Evolutionary conservation across 2,113 vertebrate genomes (phyloP).

Genomic region (Triplophysa dalaica): DNA sequence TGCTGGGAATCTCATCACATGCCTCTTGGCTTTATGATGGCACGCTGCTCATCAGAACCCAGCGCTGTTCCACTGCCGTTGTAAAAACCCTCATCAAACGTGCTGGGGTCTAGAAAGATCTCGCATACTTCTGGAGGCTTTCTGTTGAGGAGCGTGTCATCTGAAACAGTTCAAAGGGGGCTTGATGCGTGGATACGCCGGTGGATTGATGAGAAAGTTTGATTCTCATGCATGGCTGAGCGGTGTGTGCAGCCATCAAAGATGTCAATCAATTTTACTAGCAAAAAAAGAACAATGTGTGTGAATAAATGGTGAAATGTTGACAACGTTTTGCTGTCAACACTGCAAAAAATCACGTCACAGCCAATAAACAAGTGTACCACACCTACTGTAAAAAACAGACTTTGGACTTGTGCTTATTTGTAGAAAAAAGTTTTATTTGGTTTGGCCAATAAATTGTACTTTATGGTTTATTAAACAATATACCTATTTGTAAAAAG

Average conservation of each 20-base stretch:
- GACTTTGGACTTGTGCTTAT: not conserved
- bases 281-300: not conserved
- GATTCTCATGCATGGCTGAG: not conserved
- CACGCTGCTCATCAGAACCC: slow-evolving; percentile 54
- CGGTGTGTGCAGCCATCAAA: slow-evolving; percentile 10
- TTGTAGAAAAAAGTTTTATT: not conserved
- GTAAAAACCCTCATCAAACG: slow-evolving; percentile 38
- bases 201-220: slow-evolving; percentile 8
- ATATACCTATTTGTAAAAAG: too few relatives aligned
- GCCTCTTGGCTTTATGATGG: slow-evolving; percentile 52
- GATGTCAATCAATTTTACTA: not conserved
- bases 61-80: slow-evolving; percentile 18
- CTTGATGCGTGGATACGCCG: not conserved
- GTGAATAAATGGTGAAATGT: not conserved
- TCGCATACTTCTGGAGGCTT: not conserved
- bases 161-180: slow-evolving; percentile 22
- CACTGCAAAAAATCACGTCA: not conserved
- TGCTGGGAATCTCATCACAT: slow-evolving; percentile 69
- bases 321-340: not conserved
- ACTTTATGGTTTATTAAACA: too few relatives aligned
- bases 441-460: too few relatives aligned
- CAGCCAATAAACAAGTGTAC: not conserved
- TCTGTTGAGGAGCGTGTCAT: slow-evolving; percentile 28
- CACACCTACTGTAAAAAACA: not conserved
- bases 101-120: slow-evolving; percentile 22